Evolutionary conservation across 2,113 vertebrate species (phyloP).

Genomic region (Lycaon pictus): DNA sequence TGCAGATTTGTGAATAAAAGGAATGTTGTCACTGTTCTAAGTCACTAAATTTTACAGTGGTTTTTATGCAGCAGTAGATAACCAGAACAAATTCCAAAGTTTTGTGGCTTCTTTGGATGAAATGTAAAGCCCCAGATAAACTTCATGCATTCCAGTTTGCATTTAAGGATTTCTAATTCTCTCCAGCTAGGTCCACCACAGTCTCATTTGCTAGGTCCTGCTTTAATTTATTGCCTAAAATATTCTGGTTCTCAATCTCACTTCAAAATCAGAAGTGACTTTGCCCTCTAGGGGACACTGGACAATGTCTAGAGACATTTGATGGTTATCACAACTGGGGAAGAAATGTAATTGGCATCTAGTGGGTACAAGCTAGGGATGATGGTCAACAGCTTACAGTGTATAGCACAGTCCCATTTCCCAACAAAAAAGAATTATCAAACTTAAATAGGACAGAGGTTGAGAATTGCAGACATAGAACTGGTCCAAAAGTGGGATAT

Average conservation of each 20-base stretch:
- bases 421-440: background rate
- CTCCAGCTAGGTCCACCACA: background rate
- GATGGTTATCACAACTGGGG: background rate
- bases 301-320: background rate
- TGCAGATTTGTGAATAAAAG: slow-evolving; percentile 36
- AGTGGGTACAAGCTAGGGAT: background rate
- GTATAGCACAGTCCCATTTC: background rate
- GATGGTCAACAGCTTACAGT: background rate
- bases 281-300: background rate
- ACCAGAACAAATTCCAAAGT: slow-evolving; percentile 44
- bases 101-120: slow-evolving; percentile 14
- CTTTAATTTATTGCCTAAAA: background rate
- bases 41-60: background rate
- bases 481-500: background rate
- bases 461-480: background rate
- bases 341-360: background rate
- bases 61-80: background rate
- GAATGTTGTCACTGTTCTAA: background rate
- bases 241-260: background rate
- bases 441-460: background rate
- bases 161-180: slow-evolving; percentile 46
- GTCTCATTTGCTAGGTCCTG: background rate
- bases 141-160: background rate
- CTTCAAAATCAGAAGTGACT: background rate
- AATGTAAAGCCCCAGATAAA: background rate